A percentile compares a stretch with the other conserved stretches of the same genome.
Conservation (phyloP, 2,888 invertebrate genomes). For the Tenthredo distinguenda region DNA sequence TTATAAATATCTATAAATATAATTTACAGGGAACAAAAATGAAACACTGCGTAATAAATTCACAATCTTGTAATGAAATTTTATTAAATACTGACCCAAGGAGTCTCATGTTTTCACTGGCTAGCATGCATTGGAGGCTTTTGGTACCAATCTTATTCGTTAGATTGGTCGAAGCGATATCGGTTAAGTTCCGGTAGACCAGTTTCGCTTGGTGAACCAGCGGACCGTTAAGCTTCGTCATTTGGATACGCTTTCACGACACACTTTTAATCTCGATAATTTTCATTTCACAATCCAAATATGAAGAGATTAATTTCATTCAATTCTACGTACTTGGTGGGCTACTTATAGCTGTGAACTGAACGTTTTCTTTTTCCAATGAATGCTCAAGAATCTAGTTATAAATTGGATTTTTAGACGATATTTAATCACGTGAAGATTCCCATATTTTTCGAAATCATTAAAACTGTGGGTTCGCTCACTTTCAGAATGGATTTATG, state of each 20-base stretch:
- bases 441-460: not conserved
- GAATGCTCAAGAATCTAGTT: not conserved
- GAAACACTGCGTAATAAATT: not conserved
- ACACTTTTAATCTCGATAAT: conserved; percentile 13
- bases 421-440: not conserved
- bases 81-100: conserved; percentile 64
- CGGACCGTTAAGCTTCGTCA: conserved; percentile 60
- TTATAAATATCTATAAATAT: not conserved
- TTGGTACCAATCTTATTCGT: not conserved
- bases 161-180: conserved; percentile 44
- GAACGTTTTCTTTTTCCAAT: not conserved
- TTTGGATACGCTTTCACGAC: conserved; percentile 54
- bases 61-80: not conserved
- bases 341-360: not conserved
- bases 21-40: not conserved
- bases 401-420: not conserved
- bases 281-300: conserved; percentile 18
- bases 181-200: conserved; percentile 58
- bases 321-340: not conserved
- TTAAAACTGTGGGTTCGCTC: not conserved
- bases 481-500: not conserved
- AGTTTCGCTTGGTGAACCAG: conserved; percentile 62
- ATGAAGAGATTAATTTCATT: not conserved
- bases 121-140: not conserved
- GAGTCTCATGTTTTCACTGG: conserved; percentile 60